Evolutionary conservation across 1,140 invertebrate species (phyloP).

Genomic region (Aphaenogaster rudis): DNA sequence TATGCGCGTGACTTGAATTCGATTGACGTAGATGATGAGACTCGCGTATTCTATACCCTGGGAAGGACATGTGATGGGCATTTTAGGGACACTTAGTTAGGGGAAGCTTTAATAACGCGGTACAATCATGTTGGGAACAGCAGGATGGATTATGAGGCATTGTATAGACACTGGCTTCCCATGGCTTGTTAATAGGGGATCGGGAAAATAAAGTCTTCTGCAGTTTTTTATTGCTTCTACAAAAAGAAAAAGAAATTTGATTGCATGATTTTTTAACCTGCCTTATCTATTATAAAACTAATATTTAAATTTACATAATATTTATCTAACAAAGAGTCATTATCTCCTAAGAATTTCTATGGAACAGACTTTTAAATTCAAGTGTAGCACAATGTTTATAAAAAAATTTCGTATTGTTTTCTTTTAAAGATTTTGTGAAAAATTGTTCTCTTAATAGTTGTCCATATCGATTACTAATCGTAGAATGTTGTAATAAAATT

Average conservation of each 20-base stretch:
- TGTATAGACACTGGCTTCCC: background rate
- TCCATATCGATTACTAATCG: background rate
- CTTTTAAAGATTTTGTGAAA: background rate
- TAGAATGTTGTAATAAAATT: slow-evolving; percentile 29
- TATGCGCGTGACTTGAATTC: slow-evolving; percentile 51
- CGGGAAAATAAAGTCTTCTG: background rate
- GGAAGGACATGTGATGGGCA: slow-evolving; percentile 50
- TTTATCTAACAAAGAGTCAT: background rate
- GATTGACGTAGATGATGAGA: slow-evolving; percentile 51
- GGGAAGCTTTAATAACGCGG: slow-evolving; percentile 22
- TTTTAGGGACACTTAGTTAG: slow-evolving; percentile 42
- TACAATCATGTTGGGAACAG: slow-evolving; percentile 24
- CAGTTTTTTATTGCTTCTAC: background rate
- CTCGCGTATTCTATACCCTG: background rate
- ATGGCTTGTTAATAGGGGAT: background rate
- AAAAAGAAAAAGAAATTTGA: background rate
- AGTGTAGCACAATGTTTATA: background rate
- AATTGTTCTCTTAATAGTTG: background rate
- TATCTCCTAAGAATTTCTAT: background rate
- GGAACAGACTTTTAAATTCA: background rate
- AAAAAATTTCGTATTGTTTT: background rate
- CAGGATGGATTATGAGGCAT: background rate
- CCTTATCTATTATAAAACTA: background rate
- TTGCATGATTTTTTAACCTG: background rate
- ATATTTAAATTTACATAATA: background rate